Evolutionary conservation across 1,140 invertebrate genomes (phyloP).

Genomic region (Littorina saxatilis): DNA sequence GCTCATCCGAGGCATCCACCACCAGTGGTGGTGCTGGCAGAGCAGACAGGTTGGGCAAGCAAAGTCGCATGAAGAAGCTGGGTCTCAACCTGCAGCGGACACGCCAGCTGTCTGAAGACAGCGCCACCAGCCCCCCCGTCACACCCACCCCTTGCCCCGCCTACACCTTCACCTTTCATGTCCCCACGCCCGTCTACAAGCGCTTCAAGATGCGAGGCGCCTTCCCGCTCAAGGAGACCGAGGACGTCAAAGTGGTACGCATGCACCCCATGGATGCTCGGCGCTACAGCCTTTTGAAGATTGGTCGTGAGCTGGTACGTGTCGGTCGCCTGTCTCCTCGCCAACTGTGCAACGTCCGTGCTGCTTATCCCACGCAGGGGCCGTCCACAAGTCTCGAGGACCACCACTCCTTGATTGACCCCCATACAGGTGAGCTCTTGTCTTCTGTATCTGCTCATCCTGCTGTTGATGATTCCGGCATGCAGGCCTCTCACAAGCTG

Average conservation of each 20-base stretch:
- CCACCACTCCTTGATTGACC: slow-evolving; percentile 25
- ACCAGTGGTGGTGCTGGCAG: neutral
- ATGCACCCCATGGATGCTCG: slow-evolving; percentile 73
- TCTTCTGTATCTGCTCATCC: neutral
- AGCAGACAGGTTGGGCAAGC: slow-evolving; percentile 38
- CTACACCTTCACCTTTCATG: slow-evolving; percentile 69
- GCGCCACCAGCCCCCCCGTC: slow-evolving; percentile 6
- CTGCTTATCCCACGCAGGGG: neutral
- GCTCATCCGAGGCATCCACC: neutral
- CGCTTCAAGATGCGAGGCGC: slow-evolving; percentile 57
- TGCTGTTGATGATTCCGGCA: neutral
- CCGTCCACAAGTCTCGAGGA: slow-evolving; percentile 12
- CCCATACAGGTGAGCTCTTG: slow-evolving; percentile 29
- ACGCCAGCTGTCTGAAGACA: neutral
- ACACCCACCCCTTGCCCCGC: slow-evolving; percentile 37
- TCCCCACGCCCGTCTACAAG: slow-evolving; percentile 69
- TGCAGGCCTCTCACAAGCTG: neutral
- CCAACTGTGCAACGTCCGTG: slow-evolving; percentile 45
- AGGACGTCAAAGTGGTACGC: slow-evolving; percentile 59
- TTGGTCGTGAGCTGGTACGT: slow-evolving; percentile 68
- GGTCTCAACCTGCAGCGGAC: slow-evolving; percentile 10
- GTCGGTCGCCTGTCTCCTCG: slow-evolving; percentile 49
- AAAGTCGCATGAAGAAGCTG: slow-evolving; percentile 45
- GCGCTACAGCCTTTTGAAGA: slow-evolving; percentile 70
- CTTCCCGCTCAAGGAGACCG: neutral